Evolutionary conservation across 2,888 invertebrate species (phyloP).

Genomic region (Pteria penguin): DNA sequence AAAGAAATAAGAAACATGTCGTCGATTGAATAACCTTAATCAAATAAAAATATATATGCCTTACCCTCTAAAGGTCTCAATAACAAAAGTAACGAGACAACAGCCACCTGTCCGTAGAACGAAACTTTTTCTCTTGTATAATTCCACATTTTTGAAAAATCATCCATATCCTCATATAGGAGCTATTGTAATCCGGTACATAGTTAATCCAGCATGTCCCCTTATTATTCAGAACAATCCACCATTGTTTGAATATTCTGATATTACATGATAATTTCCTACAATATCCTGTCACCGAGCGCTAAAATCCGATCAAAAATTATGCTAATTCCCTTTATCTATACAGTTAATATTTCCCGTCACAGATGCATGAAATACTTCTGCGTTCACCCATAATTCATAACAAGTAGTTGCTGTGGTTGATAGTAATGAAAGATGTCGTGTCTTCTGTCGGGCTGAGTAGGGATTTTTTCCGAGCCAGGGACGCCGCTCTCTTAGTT

Average conservation of each 20-base stretch:
- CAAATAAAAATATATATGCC: too few species aligned
- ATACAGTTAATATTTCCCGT: not conserved
- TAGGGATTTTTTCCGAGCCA: too few species aligned
- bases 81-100: not conserved
- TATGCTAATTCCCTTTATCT: not conserved
- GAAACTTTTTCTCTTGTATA: not conserved
- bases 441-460: too few species aligned
- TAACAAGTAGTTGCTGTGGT: too few species aligned
- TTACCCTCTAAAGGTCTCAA: not conserved
- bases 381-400: not conserved
- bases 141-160: not conserved
- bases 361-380: not conserved
- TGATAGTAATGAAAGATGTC: too few species aligned
- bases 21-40: too few species aligned
- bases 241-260: not conserved
- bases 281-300: not conserved
- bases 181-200: not conserved
- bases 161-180: not conserved
- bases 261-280: not conserved
- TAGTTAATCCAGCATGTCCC: not conserved
- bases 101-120: not conserved
- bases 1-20: too few species aligned
- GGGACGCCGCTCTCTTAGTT: not conserved
- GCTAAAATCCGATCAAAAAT: not conserved
- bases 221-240: not conserved